Conservation (phyloP, 2,113 vertebrate species). For the Calonectris borealis region DNA sequence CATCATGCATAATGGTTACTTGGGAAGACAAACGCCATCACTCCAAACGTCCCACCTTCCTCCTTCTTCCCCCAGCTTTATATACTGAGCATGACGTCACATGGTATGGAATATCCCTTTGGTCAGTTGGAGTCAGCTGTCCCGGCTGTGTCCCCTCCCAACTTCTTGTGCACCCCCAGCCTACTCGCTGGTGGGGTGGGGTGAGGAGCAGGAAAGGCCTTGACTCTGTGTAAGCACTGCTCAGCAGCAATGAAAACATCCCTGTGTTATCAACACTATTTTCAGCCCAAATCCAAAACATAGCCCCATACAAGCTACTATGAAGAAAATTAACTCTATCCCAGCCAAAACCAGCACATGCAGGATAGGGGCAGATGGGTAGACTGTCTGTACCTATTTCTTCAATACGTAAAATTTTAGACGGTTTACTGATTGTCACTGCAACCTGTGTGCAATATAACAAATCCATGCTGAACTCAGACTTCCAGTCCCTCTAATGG, state of each 20-base stretch:
- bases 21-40: background rate
- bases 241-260: background rate
- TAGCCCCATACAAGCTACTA: accelerated
- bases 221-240: background rate
- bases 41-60: background rate
- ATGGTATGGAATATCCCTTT: background rate
- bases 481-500: background rate
- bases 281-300: background rate
- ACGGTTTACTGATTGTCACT: background rate
- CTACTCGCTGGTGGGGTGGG: accelerated
- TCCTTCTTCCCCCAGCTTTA: background rate
- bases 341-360: background rate
- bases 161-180: background rate
- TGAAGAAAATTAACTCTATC: background rate
- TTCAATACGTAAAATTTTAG: background rate
- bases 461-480: background rate
- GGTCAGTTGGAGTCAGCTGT: background rate
- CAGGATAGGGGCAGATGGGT: background rate
- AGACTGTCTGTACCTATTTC: background rate
- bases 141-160: background rate
- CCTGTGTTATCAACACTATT: background rate
- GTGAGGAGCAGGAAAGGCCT: background rate
- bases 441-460: background rate
- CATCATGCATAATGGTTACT: background rate
- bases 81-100: background rate